Conservation (phyloP, 2,113 vertebrate genomes). For the Puntigrus tetrazona region DNA sequence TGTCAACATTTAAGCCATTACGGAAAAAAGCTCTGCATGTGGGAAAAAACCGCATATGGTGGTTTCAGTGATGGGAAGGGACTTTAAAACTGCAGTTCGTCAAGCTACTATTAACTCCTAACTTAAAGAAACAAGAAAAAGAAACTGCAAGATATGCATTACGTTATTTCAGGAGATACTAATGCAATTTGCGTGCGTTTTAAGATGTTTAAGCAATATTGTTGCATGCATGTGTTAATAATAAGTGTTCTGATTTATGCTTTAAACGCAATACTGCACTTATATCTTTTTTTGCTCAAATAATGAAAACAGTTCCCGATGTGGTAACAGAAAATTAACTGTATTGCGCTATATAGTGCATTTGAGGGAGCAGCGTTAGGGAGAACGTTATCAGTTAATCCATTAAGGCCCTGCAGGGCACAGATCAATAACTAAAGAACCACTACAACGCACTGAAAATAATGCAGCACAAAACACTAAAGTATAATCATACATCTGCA, state of each 20-base stretch:
- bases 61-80: neutral
- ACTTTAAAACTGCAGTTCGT: neutral
- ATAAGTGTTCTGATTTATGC: neutral
- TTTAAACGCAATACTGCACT: neutral
- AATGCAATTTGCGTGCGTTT: neutral
- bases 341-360: neutral
- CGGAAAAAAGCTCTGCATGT: neutral
- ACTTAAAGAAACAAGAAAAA: neutral
- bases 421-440: neutral
- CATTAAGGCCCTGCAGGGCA: neutral
- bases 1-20: slow-evolving; percentile 33
- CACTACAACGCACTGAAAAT: neutral
- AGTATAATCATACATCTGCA: neutral
- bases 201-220: neutral
- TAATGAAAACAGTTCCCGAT: neutral
- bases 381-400: neutral
- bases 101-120: neutral
- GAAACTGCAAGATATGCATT: neutral
- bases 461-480: neutral
- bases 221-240: neutral
- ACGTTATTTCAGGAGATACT: neutral
- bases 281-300: too few species aligned
- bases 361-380: neutral
- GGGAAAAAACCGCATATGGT: neutral
- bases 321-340: neutral